Conservation (phyloP, 2,888 invertebrate species). For the Strigamia crassipes region DNA sequence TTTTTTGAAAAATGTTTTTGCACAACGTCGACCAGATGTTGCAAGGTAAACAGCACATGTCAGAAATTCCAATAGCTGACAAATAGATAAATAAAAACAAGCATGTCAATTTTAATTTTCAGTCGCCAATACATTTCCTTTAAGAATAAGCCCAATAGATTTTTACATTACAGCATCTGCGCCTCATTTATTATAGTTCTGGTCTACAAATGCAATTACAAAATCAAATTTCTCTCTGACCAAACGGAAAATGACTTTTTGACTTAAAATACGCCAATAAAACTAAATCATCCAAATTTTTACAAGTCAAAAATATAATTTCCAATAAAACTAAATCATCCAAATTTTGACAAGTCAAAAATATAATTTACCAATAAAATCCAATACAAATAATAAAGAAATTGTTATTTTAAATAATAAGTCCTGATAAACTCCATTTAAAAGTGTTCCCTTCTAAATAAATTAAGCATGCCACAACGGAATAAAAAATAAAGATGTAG, state of each 20-base stretch:
- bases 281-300: not conserved
- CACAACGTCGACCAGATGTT: not conserved
- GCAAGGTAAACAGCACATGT: not conserved
- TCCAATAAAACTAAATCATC: not conserved
- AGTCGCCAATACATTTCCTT: not conserved
- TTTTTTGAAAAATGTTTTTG: not conserved
- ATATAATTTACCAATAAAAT: not conserved
- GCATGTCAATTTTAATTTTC: not conserved
- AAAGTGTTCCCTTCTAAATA: not conserved
- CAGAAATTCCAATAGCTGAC: not conserved
- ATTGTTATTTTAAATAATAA: too few relatives aligned
- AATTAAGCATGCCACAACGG: not conserved
- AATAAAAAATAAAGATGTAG: not conserved
- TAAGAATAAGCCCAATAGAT: not conserved
- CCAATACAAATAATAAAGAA: too few relatives aligned
- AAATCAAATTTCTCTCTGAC: slow-evolving; percentile 20
- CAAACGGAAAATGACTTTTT: slow-evolving; percentile 31
- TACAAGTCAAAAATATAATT: too few relatives aligned
- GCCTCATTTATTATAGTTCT: slow-evolving; percentile 4
- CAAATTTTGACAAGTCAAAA: not conserved
- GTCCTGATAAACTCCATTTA: not conserved
- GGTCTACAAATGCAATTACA: slow-evolving; percentile 24
- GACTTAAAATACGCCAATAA: not conserved
- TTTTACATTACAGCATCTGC: not conserved
- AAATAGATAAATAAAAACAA: not conserved